Evolutionary conservation across 92 coral and sea anemone genomes (phyloP).

Genomic region (Epizoanthus fatuus): DNA sequence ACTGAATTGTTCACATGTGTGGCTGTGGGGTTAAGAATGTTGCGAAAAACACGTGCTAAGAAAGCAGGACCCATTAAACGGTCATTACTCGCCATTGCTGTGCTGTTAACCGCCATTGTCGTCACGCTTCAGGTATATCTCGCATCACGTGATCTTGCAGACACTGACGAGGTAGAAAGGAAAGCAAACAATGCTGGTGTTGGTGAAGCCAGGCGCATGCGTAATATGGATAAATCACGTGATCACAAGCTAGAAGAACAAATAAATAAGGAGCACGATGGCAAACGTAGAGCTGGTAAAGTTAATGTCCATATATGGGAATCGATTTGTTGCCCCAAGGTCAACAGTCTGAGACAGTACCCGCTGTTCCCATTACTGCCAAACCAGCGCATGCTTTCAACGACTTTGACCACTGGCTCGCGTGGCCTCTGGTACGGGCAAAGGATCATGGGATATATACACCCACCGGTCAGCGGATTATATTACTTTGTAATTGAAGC

Average conservation of each 20-base stretch:
- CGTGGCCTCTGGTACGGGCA: constrained; percentile 82
- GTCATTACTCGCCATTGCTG: not conserved
- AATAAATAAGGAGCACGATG: not conserved
- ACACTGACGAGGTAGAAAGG: not conserved
- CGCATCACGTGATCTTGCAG: not conserved
- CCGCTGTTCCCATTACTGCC: constrained; percentile 88
- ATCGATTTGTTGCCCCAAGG: constrained; percentile 75
- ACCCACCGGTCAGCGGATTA: constrained; percentile 72
- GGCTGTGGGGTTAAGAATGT: not conserved
- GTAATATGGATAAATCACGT: not conserved
- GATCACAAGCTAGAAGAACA: not conserved
- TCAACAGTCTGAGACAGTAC: constrained; percentile 79
- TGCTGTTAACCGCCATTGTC: not conserved
- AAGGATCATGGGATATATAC: constrained; percentile 79
- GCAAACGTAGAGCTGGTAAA: constrained; percentile 20
- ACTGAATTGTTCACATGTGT: too few species aligned
- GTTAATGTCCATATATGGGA: constrained; percentile 84
- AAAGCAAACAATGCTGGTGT: not conserved
- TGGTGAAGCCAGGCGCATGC: not conserved
- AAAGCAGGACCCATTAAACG: not conserved
- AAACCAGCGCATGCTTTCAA: constrained; percentile 60
- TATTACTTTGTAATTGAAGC: constrained; percentile 70
- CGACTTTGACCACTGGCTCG: constrained; percentile 62
- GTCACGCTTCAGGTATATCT: constrained; percentile 14
- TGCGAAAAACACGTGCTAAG: not conserved